Evolutionary conservation across 1,140 invertebrate species (phyloP).

Genomic region (Zaprionus tsacasi): DNA sequence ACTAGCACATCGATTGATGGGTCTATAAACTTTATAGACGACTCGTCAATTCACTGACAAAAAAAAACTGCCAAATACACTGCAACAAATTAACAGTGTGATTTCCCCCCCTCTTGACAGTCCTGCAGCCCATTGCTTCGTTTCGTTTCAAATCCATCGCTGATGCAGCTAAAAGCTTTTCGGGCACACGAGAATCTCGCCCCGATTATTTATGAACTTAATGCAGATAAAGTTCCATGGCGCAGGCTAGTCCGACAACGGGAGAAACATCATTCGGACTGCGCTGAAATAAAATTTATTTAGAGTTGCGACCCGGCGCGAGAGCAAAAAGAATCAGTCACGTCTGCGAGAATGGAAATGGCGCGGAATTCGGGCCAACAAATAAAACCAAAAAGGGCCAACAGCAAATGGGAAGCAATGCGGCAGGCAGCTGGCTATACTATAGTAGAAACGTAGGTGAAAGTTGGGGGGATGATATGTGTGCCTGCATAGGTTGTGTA

Average conservation of each 20-base stretch:
- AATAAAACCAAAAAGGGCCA: constrained; percentile 14
- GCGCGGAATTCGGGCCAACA: constrained; percentile 59
- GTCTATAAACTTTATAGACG: constrained; percentile 32
- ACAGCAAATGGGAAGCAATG: constrained; percentile 32
- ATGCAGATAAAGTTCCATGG: constrained; percentile 71
- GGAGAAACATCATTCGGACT: background rate
- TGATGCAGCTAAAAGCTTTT: constrained; percentile 64
- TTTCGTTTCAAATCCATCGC: constrained; percentile 12
- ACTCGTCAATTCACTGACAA: constrained; percentile 2
- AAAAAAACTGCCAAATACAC: constrained; percentile 19
- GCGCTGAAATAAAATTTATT: constrained; percentile 66
- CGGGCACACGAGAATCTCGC: constrained; percentile 4
- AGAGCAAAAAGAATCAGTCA: constrained; percentile 58
- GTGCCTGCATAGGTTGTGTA: background rate
- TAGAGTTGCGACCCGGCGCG: constrained; percentile 41
- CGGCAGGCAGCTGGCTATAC: constrained; percentile 11
- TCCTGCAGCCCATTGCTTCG: background rate
- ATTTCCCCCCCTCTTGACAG: background rate
- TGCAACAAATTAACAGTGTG: constrained; percentile 44
- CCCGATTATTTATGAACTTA: constrained; percentile 70
- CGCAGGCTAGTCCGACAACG: constrained; percentile 29
- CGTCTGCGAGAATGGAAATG: constrained; percentile 68
- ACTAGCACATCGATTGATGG: constrained; percentile 6
- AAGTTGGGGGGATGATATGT: constrained; percentile 14
- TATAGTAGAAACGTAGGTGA: constrained; percentile 28